These are phyloP conservation scores for Tauraco erythrolophus DNA, from an alignment of 2,113 vertebrate species.

Conservation along the genomic window DNA sequence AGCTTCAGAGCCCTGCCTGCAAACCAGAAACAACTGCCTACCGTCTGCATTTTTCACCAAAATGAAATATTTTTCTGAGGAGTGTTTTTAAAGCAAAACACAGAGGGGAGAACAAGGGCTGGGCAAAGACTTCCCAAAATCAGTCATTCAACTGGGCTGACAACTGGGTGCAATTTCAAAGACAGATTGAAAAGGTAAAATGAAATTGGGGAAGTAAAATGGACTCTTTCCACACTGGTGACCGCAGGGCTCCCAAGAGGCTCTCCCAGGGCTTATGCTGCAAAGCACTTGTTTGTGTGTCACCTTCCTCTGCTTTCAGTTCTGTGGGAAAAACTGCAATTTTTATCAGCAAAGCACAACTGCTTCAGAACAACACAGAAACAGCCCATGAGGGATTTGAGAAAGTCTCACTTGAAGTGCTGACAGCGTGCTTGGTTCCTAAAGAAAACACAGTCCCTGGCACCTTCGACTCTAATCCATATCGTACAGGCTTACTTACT, in stretches of 20 bases:
- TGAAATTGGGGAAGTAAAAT: background rate
- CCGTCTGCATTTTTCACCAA: background rate
- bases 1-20: background rate
- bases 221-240: background rate
- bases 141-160: background rate
- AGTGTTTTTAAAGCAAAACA: background rate
- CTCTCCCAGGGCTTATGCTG: background rate
- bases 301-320: background rate
- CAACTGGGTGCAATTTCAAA: background rate
- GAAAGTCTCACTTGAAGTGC: background rate
- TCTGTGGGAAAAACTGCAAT: background rate
- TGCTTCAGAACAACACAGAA: background rate
- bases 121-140: background rate
- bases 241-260: background rate
- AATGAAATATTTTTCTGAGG: background rate
- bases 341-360: constrained; percentile 27
- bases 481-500: constrained; percentile 66
- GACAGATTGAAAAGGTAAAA: background rate
- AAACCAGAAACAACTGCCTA: background rate
- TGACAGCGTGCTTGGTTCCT: background rate
- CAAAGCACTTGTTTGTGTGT: background rate
- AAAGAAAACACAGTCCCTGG: background rate
- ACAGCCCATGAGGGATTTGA: background rate
- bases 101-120: background rate
- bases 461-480: background rate